Evolutionary conservation across 1,140 invertebrate genomes (phyloP), one percentile per base, ranked within the genome.

Genomic region (Acromyrmex heyeri): DNA sequence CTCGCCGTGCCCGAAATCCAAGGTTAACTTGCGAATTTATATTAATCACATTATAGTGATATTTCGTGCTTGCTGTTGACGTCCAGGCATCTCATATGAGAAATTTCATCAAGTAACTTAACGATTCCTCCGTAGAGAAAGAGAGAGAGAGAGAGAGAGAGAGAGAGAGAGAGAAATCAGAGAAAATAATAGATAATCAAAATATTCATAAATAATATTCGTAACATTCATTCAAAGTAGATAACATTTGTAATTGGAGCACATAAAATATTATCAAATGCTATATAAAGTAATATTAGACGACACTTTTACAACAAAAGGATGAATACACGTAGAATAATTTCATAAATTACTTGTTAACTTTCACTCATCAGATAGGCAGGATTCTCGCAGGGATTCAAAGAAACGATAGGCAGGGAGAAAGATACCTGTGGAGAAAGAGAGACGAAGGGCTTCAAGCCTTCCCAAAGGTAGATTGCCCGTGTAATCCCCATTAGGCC

Each of bases 401-500:
- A 50, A 64, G 82, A 78, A 67, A 69, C 44, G 34, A 53, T 50
- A 75, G 85, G 70, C 70, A 70, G 78, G 70, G 76, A 77, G 77
- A 72, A 83, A 73, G 34, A 34, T 21, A 72, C 30, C 59, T 3
- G 30, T 7, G 53, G 76, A 76, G 34, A 90, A 90, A 87, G 87
- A 59, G 77, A 72, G 69, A 92, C 87, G 87, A 48, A 83, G 89
- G 75, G 72, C 70, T 16, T 14, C 62, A 38, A 86, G 85, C 91
- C 91, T 93, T 77, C 87, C 92, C 82, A 92, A 94, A 92, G 93
- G 92, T 91, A 94, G 94, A 94, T 95, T 95, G 94, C 92, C 94
- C 94, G 92, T 94, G 94, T 95, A 95, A 95, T 95, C 93, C 93
- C 94, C 92, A 95, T 95, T 95, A 95, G 93, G 91, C 91, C 91